Evolutionary conservation across 2,113 vertebrate genomes (phyloP).

Genomic region (Xenopus laevis): DNA sequence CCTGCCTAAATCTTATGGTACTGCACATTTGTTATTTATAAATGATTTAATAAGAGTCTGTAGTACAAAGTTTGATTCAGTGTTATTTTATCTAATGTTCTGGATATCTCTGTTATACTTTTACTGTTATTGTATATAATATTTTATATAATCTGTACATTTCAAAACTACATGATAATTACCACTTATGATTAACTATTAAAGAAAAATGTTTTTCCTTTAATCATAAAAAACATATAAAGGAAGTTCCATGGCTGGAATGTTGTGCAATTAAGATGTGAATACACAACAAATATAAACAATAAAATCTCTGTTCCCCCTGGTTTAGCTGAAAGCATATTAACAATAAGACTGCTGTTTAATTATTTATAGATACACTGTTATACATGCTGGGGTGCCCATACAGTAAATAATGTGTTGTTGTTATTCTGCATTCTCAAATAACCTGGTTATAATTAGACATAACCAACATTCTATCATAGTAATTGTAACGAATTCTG

Average conservation of each 20-base stretch:
- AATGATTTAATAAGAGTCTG: neutral
- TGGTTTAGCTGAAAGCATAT: neutral
- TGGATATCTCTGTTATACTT: neutral
- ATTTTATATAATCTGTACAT: neutral
- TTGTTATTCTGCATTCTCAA: too few relatives aligned
- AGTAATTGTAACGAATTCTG: too few relatives aligned
- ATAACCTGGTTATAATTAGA: too few relatives aligned
- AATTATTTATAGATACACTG: neutral
- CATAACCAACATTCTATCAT: too few relatives aligned
- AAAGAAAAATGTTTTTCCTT: conserved; percentile 14
- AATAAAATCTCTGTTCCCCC: conserved; percentile 21
- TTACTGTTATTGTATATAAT: neutral
- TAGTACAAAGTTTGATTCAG: neutral
- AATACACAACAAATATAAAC: conserved; percentile 8
- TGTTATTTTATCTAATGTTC: neutral
- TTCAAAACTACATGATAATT: neutral
- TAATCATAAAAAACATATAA: neutral
- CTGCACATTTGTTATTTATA: conserved; percentile 9
- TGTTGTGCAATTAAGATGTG: conserved; percentile 18
- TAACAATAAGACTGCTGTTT: conserved; percentile 7
- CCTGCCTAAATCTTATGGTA: neutral
- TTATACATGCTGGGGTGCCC: too few relatives aligned
- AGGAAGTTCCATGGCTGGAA: conserved; percentile 18
- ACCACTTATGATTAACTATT: neutral
- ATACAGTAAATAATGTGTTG: too few relatives aligned